These are phyloP conservation scores for Corythoichthys haematopterus DNA, from an alignment of 2,113 vertebrate genomes.

Conservation along the genomic window DNA sequence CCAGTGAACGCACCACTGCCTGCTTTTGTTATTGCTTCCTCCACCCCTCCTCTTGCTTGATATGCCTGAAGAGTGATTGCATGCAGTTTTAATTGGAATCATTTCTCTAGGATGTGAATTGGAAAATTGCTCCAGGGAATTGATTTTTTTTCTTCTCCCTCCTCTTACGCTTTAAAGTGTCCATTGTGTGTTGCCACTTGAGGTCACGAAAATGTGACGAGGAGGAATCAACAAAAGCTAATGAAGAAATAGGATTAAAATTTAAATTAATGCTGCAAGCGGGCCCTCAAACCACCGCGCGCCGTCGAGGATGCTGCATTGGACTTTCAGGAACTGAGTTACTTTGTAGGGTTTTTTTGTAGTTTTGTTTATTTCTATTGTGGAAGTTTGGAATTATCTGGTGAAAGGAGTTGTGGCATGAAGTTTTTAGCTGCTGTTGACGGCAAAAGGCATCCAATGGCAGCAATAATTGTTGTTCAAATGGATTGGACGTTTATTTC, in stretches of 20 bases:
- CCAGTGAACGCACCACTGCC: slow-evolving; percentile 60
- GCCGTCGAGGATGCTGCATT: too few relatives aligned
- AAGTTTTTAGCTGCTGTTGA: too few relatives aligned
- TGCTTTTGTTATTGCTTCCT: slow-evolving; percentile 48
- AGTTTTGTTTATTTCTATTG: not conserved
- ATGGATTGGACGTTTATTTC: too few relatives aligned
- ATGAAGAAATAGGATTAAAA: slow-evolving; percentile 65
- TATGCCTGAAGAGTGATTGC: slow-evolving; percentile 64
- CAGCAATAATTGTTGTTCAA: too few relatives aligned
- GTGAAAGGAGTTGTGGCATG: not conserved
- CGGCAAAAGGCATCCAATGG: too few relatives aligned
- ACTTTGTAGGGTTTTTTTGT: not conserved
- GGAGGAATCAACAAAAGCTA: slow-evolving; percentile 62
- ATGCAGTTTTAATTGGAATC: slow-evolving; percentile 72
- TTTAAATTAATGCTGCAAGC: slow-evolving; percentile 30
- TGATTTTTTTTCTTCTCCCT: slow-evolving; percentile 45
- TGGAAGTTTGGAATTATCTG: not conserved
- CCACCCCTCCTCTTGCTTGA: slow-evolving; percentile 43
- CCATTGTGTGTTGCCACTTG: slow-evolving; percentile 59
- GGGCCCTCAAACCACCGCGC: slow-evolving; percentile 5
- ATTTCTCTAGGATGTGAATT: slow-evolving; percentile 67
- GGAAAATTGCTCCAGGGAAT: slow-evolving; percentile 69
- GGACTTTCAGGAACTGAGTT: not conserved
- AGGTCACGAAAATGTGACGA: slow-evolving; percentile 47
- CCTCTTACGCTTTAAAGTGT: slow-evolving; percentile 18